Evolutionary conservation across 1,140 invertebrate genomes (phyloP), one percentile per base, ranked within the genome.

Genomic region (Cydia strobilella): DNA sequence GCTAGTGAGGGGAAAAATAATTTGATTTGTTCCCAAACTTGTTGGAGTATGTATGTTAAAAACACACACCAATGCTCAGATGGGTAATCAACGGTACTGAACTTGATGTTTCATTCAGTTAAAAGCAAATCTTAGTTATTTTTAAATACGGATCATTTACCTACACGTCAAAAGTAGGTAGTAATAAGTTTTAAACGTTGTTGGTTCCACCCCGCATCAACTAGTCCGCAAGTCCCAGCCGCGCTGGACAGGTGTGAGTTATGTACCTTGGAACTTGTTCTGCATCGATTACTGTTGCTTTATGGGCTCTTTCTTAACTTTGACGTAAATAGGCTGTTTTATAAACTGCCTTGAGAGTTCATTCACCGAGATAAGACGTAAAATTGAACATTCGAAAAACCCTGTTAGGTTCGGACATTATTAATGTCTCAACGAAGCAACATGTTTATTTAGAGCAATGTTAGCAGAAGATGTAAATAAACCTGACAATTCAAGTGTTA

Each of bases 241-340:
- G 54, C 54, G 20, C 18, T 23, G 54, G 54, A 59, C 54, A 59
- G 54, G 18, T 59, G 54, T 59, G 20, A 59, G 54, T 59, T 59
- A 59, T 59, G 20, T 23, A 23, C 54, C 20, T 59, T 23, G 54
- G n/a, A 59, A 59, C 18, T 59, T 54, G 51, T 54, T 59, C 54
- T 5, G 54, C 54, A n/a, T 59, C 54, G 54, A 23, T 59, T 59
- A 20, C 54, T 54, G 54, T 23, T 23, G 20, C n/a, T 51, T 51
- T 59, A 59, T 9, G 54, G 20, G 20, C 20, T 59, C 15, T 59
- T 59, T 59, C 20, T 59, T 59, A 10, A 59, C 54, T 23, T 59
- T 59, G 18, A 59, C 54, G n/a, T 23, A 23, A 59, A 23, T 23
- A 59, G 54, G 9, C 18, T 59, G 54, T 12, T 59, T 20, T 59